These are phyloP conservation scores for Limnephilus lunatus DNA, from an alignment of 2,888 invertebrate genomes.

Conservation along the genomic window DNA sequence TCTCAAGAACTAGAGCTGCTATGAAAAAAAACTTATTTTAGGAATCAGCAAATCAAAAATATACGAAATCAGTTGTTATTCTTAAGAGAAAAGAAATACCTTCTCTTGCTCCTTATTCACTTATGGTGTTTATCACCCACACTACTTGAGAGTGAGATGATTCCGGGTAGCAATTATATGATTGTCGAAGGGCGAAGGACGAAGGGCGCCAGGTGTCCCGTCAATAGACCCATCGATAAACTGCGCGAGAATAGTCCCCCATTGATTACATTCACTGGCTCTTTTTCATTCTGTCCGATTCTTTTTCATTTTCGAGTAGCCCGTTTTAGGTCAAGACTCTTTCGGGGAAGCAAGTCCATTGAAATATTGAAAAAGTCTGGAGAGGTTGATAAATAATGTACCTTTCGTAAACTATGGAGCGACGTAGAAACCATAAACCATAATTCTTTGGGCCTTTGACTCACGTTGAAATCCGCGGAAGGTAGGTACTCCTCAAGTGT, in stretches of 20 bases:
- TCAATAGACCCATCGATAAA: not conserved
- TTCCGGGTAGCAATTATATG: not conserved
- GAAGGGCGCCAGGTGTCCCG: not conserved
- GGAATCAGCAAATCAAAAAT: too few species aligned
- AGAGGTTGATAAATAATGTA: not conserved
- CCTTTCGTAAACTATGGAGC: not conserved
- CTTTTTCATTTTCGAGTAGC: not conserved
- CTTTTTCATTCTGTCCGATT: not conserved
- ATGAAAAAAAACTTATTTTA: too few species aligned
- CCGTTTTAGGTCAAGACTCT: slow-evolving; percentile 40
- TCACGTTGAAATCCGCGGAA: not conserved
- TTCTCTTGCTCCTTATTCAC: not conserved
- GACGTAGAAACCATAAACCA: not conserved
- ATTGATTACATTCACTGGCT: slow-evolving; percentile 20
- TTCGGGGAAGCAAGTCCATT: slow-evolving; percentile 18
- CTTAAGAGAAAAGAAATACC: not conserved
- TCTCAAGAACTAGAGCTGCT: too few species aligned
- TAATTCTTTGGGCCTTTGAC: not conserved
- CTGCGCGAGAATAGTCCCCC: not conserved
- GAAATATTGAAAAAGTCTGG: slow-evolving; percentile 40
- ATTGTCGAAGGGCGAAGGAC: not conserved
- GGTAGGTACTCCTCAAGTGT: not conserved
- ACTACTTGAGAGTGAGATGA: not conserved
- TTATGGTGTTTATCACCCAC: not conserved
- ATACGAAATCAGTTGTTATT: too few species aligned